phyloP scores from a whole-genome alignment of 2,113 vertebrate species.

The Tachuris rubrigastra region DNA sequence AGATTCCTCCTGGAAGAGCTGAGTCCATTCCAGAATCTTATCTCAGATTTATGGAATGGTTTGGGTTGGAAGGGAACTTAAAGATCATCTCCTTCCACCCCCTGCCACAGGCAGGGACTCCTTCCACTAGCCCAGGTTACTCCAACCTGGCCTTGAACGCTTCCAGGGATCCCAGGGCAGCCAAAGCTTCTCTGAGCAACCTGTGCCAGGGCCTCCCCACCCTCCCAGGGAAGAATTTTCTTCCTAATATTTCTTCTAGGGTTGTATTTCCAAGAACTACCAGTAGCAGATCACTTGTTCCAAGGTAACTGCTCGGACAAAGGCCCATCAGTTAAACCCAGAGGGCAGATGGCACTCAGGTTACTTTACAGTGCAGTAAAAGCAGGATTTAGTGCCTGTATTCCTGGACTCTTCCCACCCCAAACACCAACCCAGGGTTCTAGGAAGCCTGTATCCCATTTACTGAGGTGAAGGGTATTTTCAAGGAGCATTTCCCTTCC shows the following conservation, averaged over 20 bases:
- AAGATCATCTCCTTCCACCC: not conserved
- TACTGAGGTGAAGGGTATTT: not conserved
- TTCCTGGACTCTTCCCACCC: not conserved
- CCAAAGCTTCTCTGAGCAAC: not conserved
- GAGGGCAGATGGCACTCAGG: not conserved
- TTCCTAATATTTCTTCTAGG: not conserved
- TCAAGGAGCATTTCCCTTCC: not conserved
- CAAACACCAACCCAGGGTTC: not conserved
- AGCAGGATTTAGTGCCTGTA: not conserved
- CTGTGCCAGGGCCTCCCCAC: not conserved
- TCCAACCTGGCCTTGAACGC: not conserved
- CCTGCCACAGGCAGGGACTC: not conserved
- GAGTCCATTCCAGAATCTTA: not conserved
- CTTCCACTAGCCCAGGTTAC: not conserved
- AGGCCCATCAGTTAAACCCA: not conserved
- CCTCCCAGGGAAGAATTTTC: not conserved
- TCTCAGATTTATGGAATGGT: too few relatives aligned
- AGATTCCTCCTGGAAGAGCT: not conserved
- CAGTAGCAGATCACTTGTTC: not conserved
- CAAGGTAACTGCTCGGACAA: rapidly evolving
- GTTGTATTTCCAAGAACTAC: not conserved
- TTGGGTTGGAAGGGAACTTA: not conserved
- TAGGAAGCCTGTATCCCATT: not conserved
- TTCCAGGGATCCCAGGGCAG: not conserved
- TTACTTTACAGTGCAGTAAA: not conserved